Evolutionary conservation across 2,888 invertebrate species (phyloP), one percentile per base, ranked within the genome.

Genomic region (Cataglyphis rosenhaueri): DNA sequence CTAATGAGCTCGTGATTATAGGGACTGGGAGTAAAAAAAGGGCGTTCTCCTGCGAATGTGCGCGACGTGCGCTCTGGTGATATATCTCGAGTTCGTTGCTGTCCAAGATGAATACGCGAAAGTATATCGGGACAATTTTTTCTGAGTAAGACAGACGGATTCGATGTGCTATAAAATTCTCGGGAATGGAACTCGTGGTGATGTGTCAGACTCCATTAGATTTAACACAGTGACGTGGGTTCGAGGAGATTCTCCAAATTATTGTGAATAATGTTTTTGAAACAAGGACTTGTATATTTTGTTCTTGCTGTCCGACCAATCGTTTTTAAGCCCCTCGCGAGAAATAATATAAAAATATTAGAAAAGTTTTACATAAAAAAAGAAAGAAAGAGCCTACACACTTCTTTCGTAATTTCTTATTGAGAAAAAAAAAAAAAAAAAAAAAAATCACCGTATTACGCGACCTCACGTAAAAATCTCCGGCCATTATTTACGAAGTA

Each of bases 1-100:
- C 87, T 88, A 88, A 88, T 89, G 88, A 89, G 87, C 82, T 74
- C 81, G 59, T 87, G 85, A 89, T 89, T 87, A 86, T 82, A 87
- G 89, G 85, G 84, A 83, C 52, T 76, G 81, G 61, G 76, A 73
- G 57, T 79, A 75, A 65, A 71, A 71, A 68, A 70, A 79, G 21
- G 78, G 78, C 59, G 59, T 70, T 70, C 59, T 79, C n/a, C 52
- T 61, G 35, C 29, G 55, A 38, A 68, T 57, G 62, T 57, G 62
- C 70, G 21, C 66, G 71, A 82, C 59, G 81, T 76, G 65, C 65
- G 48, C 59, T 48, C 25, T 44, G 76, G 65, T 75, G 81, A 76
- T 82, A 82, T 65, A 75, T 81, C 81, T 81, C 65, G 12, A 32
- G 32, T 75, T 65, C 44, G 57, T 81, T 81, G 52, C 18, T 74